Percentiles rank a stretch among this genome's conserved stretches.
Conservation (phyloP, 64 coral and sea anemone species). For the Acropora yongei region DNA sequence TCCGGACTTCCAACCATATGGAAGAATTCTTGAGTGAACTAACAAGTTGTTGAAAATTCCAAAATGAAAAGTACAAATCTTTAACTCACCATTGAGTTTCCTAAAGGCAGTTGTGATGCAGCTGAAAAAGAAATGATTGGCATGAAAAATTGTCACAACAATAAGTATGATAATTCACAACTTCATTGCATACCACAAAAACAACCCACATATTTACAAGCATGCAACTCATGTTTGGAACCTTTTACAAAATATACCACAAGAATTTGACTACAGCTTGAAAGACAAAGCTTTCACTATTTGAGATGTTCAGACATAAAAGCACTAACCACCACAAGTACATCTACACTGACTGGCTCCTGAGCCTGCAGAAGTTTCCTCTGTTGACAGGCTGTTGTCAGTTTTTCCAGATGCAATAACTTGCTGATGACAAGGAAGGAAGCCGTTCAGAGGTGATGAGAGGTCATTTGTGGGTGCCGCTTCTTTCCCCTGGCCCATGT, state of each 20-base stretch:
- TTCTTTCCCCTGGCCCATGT: background rate
- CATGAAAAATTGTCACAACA: background rate
- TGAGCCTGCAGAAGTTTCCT: constrained; percentile 64
- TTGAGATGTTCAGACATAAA: background rate
- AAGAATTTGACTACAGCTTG: background rate
- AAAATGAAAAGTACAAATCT: too few relatives aligned
- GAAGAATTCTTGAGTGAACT: too few relatives aligned
- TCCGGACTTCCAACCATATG: too few relatives aligned
- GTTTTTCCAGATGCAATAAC: constrained; percentile 12
- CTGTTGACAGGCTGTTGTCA: constrained; percentile 30
- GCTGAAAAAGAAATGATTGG: constrained; percentile 22
- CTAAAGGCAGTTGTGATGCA: background rate
- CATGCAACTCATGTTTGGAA: too few relatives aligned
- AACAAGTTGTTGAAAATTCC: too few relatives aligned
- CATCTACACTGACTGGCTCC: constrained; percentile 65
- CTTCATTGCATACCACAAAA: too few relatives aligned
- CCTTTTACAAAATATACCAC: background rate
- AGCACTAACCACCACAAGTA: constrained; percentile 68
- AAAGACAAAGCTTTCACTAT: background rate
- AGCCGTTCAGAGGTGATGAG: constrained; percentile 4
- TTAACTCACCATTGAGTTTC: constrained; percentile 19
- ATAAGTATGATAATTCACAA: background rate
- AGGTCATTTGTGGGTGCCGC: background rate
- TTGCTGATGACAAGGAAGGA: background rate
- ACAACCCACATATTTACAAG: too few relatives aligned